Base-by-base conservation (phyloP, 2,797 vertebrate species). In the Enteromius afrohamiltoni region DNA sequence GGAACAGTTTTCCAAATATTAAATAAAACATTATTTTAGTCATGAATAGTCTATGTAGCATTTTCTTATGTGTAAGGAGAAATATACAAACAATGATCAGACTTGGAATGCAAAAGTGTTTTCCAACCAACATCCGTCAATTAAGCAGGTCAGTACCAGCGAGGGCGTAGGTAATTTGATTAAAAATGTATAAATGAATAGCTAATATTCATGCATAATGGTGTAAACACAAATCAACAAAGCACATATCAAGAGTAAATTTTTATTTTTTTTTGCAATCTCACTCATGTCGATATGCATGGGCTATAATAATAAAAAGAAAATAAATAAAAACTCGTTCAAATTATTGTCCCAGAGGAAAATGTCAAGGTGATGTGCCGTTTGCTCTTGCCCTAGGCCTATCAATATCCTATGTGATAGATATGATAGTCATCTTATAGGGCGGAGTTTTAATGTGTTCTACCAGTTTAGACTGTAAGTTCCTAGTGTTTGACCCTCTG, bases 1-100 rank as follows among this genome's bases (percentile, higher is more conserved):
- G 31, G 3, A 47, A 47, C 16, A 29, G 42, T 55, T 23, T 17
- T 51, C 16, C 21, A 82, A 85, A 53, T 45, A 31, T 34, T 23
- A 65, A 42, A 49, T n/a, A 40, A 82, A 75, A 13, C 62, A 31
- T 19, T 8, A 21, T 64, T 37, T 75, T 69, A 21, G 37, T 68
- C 67, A 45, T 73, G 9, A 45, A 23, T 76, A 45, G 45, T 17
- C 80, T 84, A 82, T 78, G 58, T 76, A 65, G 34, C 51, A 77
- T 83, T 47, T 74, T 60, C 26, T 70, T 79, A 58, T 77, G 60
- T 81, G 29, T 37, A 84, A 80, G 40, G 64, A 75, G 79, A 62
- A 68, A 76, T 82, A 29, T 68, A 9, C 68, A 85, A 79, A 79
- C 67, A 85, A 65, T 79, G 49, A 86, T 83, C 65, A 62, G 55